phyloP scores from a whole-genome alignment of 2,888 invertebrate species.

The Drosophila meridiana region DNA sequence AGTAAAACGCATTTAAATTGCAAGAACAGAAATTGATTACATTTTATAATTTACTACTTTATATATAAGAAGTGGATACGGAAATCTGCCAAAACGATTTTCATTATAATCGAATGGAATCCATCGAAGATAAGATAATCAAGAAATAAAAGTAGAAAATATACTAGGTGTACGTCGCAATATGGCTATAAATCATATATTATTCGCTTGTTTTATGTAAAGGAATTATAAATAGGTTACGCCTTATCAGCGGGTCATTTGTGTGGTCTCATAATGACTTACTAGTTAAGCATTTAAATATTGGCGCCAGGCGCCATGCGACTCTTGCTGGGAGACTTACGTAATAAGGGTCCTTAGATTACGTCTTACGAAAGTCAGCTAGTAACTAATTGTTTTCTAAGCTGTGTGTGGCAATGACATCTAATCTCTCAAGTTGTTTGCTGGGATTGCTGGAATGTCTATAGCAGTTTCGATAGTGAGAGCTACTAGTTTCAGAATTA shows the following conservation, averaged over 20 bases:
- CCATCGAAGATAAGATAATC: constrained; percentile 49
- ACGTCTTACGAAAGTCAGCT: not conserved
- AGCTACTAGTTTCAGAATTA: not conserved
- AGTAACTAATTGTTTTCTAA: constrained; percentile 3
- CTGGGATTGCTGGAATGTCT: constrained; percentile 14
- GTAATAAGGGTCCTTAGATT: constrained; percentile 4
- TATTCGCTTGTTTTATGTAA: constrained; percentile 32
- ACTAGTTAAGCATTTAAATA: not conserved
- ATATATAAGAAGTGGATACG: not conserved
- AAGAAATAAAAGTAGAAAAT: constrained; percentile 17
- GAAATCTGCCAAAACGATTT: constrained; percentile 7
- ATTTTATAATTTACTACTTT: not conserved
- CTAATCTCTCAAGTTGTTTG: constrained; percentile 43
- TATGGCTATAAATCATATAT: constrained; percentile 21
- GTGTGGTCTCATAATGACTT: constrained; percentile 46
- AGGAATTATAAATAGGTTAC: constrained; percentile 33
- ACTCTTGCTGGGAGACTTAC: constrained; percentile 5
- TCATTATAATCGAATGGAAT: constrained; percentile 21
- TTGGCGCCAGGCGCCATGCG: constrained; percentile 1
- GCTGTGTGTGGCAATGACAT: not conserved
- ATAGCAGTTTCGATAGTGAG: not conserved
- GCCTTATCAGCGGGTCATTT: constrained; percentile 36
- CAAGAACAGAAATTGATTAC: not conserved
- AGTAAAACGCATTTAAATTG: constrained; percentile 13
- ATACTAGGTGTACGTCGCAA: constrained; percentile 41